Base-by-base conservation (phyloP, 1,140 invertebrate genomes). In the Aphidius ervi region DNA sequence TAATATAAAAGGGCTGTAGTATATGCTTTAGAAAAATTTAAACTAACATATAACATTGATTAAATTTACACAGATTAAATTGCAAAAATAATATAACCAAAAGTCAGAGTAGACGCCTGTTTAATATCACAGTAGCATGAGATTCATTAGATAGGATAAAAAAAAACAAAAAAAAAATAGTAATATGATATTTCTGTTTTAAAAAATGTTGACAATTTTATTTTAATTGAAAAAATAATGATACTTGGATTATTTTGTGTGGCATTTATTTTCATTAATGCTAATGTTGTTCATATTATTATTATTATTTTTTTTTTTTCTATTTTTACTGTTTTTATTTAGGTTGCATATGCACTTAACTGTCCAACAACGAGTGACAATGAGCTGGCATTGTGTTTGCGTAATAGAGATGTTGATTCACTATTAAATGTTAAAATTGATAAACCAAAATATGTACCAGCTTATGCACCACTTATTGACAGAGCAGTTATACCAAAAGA, bases 401-500 rank as follows among this genome's bases (percentile, higher is more conserved):
- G 88, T 8, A 81, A 82, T 58, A 81, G 74, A 47, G 66, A 71
- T 23, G 61, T 77, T 10, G 63, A 76, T 56, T 67, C 68, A 7
- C 59, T 81, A 23, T 58, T 79, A 1, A 70, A 68, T 41, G 77
- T 77, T 9, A 74, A 74, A 68, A 74, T 80, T 45, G 66, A 75
- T 63, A 79, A 77, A 46, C 78, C 77, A 8, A 74, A 71, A 65
- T 79, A 74, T 59, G 77, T 79, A 8, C 77, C 77, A 37, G 74
- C 78, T 0, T 80, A 72, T 58, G 93, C 91, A 37, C 93, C 89
- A 47, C 85, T 90, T 49, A 86, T 95, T 43, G 92, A 97, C 73
- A 88, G 89, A 20, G 85, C 87, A 10, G 89, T 94, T 53, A 87
- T 95, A 67, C 89, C 90, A 6, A 88, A 87, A 68, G 87, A 91